A percentile compares a stretch with the other conserved stretches of the same genome.
Evolutionary conservation across 2,797 vertebrate species (phyloP).

Genomic region (Chrosomus eos): DNA sequence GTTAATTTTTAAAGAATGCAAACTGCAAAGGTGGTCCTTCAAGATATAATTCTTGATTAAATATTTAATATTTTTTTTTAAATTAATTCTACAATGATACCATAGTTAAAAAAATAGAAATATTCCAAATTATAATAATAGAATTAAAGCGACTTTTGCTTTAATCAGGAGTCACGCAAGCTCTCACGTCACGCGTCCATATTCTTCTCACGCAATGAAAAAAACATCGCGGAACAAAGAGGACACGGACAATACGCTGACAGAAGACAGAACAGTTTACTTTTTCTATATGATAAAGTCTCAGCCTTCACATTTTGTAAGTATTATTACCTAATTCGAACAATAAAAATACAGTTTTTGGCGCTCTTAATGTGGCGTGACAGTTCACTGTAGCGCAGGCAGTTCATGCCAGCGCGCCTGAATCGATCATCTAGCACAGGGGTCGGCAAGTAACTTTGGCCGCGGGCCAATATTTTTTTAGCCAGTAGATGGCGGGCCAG

Average conservation of each 20-base stretch:
- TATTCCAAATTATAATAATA: no score
- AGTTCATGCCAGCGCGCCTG: not conserved
- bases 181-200: no score
- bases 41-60: conserved; percentile 9
- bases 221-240: not conserved
- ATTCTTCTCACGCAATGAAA: not conserved
- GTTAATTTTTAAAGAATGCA: not conserved
- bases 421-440: not conserved
- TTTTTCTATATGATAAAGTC: not conserved
- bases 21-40: not conserved
- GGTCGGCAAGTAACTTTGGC: no score
- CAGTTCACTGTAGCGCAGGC: no score
- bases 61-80: not conserved
- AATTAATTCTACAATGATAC: not conserved
- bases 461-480: no score
- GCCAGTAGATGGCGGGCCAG: no score
- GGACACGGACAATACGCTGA: not conserved
- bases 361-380: not conserved
- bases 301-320: not conserved
- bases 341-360: not conserved
- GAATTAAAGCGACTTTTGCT: no score
- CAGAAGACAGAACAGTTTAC: not conserved
- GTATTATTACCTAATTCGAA: not conserved
- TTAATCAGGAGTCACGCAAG: no score
- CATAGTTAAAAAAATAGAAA: no score